These are phyloP conservation scores for Mustela lutreola DNA, from an alignment of 2,113 vertebrate genomes.

Conservation along the genomic window DNA sequence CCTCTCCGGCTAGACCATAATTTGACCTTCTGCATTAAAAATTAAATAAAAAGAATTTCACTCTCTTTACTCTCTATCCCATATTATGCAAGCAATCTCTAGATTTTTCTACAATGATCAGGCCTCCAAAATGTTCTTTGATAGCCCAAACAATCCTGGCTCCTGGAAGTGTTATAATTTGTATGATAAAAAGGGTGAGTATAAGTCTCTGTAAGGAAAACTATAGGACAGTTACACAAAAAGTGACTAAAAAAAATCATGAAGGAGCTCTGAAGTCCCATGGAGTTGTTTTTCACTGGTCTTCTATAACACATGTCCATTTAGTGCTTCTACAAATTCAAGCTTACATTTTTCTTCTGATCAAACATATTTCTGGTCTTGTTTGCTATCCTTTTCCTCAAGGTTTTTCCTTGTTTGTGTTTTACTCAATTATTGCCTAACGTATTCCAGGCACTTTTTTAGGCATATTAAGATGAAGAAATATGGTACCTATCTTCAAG, in stretches of 20 bases:
- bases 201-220: background rate
- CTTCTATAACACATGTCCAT: background rate
- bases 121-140: background rate
- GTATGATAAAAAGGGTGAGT: background rate
- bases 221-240: background rate
- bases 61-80: background rate
- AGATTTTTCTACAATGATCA: background rate
- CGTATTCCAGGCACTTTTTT: background rate
- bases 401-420: conserved; percentile 22
- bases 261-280: background rate
- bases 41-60: background rate
- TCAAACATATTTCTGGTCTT: background rate
- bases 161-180: background rate
- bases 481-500: conserved; percentile 15
- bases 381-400: background rate
- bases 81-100: background rate
- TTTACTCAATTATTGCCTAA: conserved; percentile 38
- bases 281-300: background rate
- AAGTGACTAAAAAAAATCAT: background rate
- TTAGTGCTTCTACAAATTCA: background rate
- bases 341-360: conserved; percentile 2
- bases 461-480: conserved; percentile 35
- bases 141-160: background rate
- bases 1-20: background rate
- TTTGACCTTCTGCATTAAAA: conserved; percentile 11